Percentiles rank a stretch among this genome's conserved stretches.
These are phyloP conservation scores for Podocnemis expansa DNA, from an alignment of 2,113 vertebrate species.

Conservation along the genomic window DNA sequence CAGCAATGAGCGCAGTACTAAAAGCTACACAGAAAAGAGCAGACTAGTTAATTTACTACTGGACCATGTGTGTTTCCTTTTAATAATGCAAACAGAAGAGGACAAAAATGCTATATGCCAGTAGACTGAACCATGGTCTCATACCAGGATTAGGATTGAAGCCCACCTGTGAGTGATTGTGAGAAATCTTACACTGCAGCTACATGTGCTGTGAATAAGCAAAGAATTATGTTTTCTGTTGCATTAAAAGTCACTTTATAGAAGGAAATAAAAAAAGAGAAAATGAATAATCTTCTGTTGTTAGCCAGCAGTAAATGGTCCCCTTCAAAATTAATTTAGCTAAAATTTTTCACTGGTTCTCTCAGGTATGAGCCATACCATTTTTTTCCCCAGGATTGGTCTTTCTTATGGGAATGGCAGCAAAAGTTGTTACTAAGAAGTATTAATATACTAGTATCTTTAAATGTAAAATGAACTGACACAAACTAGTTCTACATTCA, in stretches of 20 bases:
- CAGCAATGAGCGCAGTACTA: neutral
- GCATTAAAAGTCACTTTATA: neutral
- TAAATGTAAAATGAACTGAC: constrained; percentile 7
- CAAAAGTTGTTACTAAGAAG: neutral
- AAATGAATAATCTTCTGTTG: neutral
- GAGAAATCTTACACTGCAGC: neutral
- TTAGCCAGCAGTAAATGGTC: neutral
- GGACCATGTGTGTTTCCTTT: constrained; percentile 3
- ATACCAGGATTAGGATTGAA: neutral
- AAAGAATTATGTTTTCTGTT: neutral
- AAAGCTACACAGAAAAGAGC: neutral
- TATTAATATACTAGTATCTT: neutral
- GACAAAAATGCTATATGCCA: neutral
- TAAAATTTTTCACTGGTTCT: neutral
- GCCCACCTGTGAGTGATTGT: neutral
- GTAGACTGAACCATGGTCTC: neutral
- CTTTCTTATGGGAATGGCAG: constrained; percentile 48
- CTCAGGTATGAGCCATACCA: neutral
- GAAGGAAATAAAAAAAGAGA: neutral
- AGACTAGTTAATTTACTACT: neutral
- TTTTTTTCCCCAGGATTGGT: neutral
- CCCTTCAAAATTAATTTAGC: neutral
- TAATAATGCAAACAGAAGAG: neutral
- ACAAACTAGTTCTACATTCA: neutral
- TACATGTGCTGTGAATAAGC: neutral